Conservation (phyloP, 2,113 vertebrate genomes). For the Turdus rufiventris region DNA sequence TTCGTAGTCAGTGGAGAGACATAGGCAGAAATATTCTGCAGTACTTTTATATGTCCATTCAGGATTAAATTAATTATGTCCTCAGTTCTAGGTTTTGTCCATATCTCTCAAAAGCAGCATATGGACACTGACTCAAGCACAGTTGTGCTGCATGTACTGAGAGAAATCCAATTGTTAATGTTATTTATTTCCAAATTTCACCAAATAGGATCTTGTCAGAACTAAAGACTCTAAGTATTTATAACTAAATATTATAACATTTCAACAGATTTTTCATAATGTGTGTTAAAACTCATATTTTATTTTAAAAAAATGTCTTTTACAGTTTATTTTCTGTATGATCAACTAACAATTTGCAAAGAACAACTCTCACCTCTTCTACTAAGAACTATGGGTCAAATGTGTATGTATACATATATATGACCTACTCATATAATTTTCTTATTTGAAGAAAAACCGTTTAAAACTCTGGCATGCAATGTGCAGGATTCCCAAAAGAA, state of each 20-base stretch:
- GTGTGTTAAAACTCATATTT: background rate
- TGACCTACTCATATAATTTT: background rate
- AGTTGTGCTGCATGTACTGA: background rate
- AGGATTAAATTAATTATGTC: background rate
- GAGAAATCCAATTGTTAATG: background rate
- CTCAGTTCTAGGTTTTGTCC: background rate
- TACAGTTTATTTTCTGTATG: background rate
- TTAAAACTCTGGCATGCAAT: background rate
- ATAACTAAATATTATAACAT: background rate
- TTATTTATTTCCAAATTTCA: background rate
- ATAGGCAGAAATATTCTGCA: background rate
- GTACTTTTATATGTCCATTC: background rate
- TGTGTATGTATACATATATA: rapidly evolving
- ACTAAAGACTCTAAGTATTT: background rate
- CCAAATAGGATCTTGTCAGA: background rate
- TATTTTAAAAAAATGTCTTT: background rate
- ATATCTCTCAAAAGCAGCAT: background rate
- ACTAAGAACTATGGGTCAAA: background rate
- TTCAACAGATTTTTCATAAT: background rate
- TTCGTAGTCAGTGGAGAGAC: background rate
- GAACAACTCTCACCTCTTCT: background rate
- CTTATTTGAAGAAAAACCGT: background rate
- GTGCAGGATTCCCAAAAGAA: background rate
- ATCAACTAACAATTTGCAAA: background rate
- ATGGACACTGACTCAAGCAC: background rate